Percentiles rank a stretch among this genome's conserved stretches.
These are phyloP conservation scores for Smutsia temminckii DNA, from an alignment of 2,797 vertebrate genomes.

Conservation along the genomic window DNA sequence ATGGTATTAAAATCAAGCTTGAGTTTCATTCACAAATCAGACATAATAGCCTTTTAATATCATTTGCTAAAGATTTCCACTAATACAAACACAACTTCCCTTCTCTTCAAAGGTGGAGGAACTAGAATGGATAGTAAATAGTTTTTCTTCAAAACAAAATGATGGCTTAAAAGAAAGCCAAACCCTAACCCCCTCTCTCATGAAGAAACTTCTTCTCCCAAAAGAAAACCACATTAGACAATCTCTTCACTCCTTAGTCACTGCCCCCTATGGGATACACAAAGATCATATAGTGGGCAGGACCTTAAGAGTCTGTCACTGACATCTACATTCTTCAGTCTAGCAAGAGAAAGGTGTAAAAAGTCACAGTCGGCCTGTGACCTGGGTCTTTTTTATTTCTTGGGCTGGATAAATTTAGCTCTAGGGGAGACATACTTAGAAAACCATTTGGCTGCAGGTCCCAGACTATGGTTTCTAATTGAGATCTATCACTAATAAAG, in stretches of 20 bases:
- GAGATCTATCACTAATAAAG: background rate
- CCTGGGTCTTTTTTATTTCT: background rate
- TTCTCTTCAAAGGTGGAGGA: constrained; percentile 23
- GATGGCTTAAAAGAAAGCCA: constrained; percentile 13
- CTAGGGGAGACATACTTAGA: background rate
- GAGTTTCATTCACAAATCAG: constrained; percentile 75
- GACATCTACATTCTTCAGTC: background rate
- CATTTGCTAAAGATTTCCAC: constrained; percentile 55
- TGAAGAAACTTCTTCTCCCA: background rate
- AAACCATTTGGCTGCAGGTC: background rate
- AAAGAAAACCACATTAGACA: background rate
- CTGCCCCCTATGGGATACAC: background rate
- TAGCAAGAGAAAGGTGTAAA: background rate
- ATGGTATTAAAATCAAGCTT: constrained; percentile 62
- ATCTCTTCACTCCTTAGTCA: background rate
- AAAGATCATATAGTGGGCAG: background rate
- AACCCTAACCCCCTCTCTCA: background rate
- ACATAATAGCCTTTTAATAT: constrained; percentile 57
- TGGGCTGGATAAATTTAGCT: background rate
- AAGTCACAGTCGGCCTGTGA: background rate
- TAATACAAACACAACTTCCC: background rate
- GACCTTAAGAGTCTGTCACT: background rate
- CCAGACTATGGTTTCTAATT: background rate
- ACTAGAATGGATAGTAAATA: constrained; percentile 15
- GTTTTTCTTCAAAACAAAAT: constrained; percentile 63